Evolutionary conservation across 1,140 invertebrate species (phyloP), one percentile per base, ranked within the genome.

Genomic region (Habropoda laboriosa): DNA sequence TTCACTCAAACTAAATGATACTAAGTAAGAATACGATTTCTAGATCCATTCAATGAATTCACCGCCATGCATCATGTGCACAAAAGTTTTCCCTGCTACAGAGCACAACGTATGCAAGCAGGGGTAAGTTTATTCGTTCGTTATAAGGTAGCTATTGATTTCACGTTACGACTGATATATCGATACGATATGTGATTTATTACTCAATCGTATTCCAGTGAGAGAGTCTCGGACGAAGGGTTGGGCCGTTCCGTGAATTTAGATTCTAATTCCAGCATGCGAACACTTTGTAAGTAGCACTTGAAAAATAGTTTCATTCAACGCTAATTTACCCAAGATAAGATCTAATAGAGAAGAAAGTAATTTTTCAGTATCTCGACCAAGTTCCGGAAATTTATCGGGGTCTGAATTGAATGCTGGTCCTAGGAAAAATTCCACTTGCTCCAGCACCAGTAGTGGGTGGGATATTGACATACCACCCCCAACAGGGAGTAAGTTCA

Each of bases 61-160:
- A 53, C 96, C 97, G 32, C 93, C 94, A 3, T 94, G 95, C 53
- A 90, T 97, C 30, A 95, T 97, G 94, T 95, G 96, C 82, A 96
- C 96, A 27, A 96, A 97, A 94, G 95, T 97, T 55, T 96, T 95
- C 88, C 94, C 93, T 45, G 93, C 93, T 64, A 93, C 94, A 2
- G 92, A 94, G 24, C 92, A 94, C 40, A 89, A 66, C 6, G 81
- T 90, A 7, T 93, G 92, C 63, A 91, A 85, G 27, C 83, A 86
- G 58, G 92, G 85, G 92, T 93, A 83, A 82, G 79, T 53, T 61
- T 49, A 63, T 38, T 32, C 21, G 10, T 79, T 63, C 16, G 12
- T 67, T 3, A 42, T 63, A 66, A 58, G 8, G 21, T 32, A 45
- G 6, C 21, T 78, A 64, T 30, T 27, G 53, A 58, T 75, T 67